These are phyloP conservation scores for Dione vanillae DNA, from an alignment of 2,888 invertebrate genomes.

Conservation along the genomic window DNA sequence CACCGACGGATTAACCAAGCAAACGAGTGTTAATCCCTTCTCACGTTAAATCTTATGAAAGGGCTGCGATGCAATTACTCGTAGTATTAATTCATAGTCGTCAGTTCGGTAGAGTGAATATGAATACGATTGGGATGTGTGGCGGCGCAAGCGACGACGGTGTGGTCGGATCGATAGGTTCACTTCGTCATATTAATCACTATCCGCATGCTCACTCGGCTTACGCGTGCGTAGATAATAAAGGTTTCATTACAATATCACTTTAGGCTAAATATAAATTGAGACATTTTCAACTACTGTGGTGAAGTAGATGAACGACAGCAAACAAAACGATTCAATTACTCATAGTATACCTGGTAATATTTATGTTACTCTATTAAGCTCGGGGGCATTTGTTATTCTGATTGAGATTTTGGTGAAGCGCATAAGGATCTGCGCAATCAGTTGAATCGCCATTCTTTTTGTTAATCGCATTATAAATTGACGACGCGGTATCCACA, in stretches of 20 bases:
- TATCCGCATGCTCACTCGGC: conserved; percentile 74
- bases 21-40: conserved; percentile 74
- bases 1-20: conserved; percentile 75
- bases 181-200: conserved; percentile 80
- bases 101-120: conserved; percentile 53
- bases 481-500: conserved; percentile 70
- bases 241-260: conserved; percentile 75
- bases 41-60: conserved; percentile 71
- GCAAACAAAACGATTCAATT: conserved; percentile 71
- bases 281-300: conserved; percentile 75
- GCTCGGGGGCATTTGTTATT: conserved; percentile 63
- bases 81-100: conserved; percentile 61
- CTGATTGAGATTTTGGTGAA: conserved; percentile 63
- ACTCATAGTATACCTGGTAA: conserved; percentile 45
- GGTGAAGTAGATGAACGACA: conserved; percentile 59
- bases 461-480: conserved; percentile 82
- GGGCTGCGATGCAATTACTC: conserved; percentile 68
- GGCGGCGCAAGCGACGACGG: conserved; percentile 49
- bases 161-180: conserved; percentile 74
- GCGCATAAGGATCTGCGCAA: conserved; percentile 71
- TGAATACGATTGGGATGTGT: conserved; percentile 48
- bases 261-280: conserved; percentile 83
- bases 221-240: conserved; percentile 78
- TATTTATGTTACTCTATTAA: conserved; percentile 42
- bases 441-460: conserved; percentile 76